Evolutionary conservation across 2,888 invertebrate genomes (phyloP), one percentile per base, ranked within the genome.

Genomic region (Agrotis ipsilon): DNA sequence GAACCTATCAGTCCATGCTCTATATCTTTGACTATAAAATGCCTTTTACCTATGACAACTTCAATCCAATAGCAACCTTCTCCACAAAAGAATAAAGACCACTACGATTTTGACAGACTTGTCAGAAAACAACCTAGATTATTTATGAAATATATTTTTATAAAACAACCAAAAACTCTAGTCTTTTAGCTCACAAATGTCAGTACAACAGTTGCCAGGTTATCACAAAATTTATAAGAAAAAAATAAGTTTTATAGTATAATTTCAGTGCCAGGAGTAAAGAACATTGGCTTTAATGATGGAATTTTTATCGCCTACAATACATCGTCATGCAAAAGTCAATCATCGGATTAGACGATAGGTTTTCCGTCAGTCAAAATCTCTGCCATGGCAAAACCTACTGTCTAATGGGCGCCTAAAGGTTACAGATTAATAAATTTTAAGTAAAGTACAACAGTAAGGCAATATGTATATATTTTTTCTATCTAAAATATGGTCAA

Each of bases 201-300:
- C 19, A 69, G 52, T 54, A 46, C 27, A 49, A 61, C 27, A 80
- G 77, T 78, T 78, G 77, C 81, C 77, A 78, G 76, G 9, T 46
- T 27, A 61, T 61, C 57, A 79, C 49, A 21, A 65, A 58, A 43
- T 48, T 11, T 18, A 32, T 21, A 48, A 54, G 27, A 60, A 68
- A 19, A 46, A 49, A 24, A n/a, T 1, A 9, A 24, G 16, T 16
- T 24, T 13, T 6, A 0, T 19, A 46, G 32, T 62, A 32, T 11
- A 2, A 13, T 54, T 58, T 39, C 43, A 1, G n/a, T 9, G 21
- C 54, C n/a, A 39, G 6, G 19, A 24, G 16, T 58, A 39, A 75
- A 45, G 4, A 48, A 63, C 18, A 59, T 58, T 43, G 16, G 16
- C 39, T 48, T 27, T 62, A n/a, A n/a, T n/a, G n/a, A n/a, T n/a